A percentile compares a stretch with the other conserved stretches of the same genome.
phyloP scores from a whole-genome alignment of 2,797 vertebrate genomes.

The Gouania willdenowi region DNA sequence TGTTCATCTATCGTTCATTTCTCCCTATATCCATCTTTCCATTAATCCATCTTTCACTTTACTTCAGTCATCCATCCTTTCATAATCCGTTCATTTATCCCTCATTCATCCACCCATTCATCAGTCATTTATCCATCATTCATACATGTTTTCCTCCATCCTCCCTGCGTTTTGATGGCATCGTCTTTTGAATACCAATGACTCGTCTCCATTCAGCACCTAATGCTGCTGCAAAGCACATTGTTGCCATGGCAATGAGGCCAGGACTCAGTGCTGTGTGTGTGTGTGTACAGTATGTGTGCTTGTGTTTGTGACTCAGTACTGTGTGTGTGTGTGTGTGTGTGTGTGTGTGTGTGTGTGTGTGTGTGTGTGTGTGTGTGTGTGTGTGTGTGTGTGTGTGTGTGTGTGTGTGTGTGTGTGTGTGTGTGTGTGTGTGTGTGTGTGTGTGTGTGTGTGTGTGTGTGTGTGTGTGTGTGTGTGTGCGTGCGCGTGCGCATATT shows the following conservation, averaged over 20 bases:
- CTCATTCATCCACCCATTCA: background rate
- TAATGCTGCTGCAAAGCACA: conserved; percentile 47
- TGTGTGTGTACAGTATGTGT: background rate
- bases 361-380: conserved; percentile 5
- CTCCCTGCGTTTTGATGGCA: conserved; percentile 7
- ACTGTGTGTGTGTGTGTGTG: conserved; percentile 1
- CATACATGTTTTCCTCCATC: conserved; percentile 3
- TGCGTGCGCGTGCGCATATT: too few relatives aligned
- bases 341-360: conserved; percentile 3
- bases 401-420: background rate
- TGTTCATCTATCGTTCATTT: background rate
- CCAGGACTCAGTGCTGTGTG: conserved; percentile 18
- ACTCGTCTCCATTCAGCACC: conserved; percentile 26
- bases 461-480: background rate
- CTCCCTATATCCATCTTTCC: background rate
- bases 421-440: conserved; percentile 1
- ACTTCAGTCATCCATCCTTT: conserved; percentile 5
- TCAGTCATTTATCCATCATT: background rate
- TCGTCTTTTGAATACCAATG: conserved; percentile 48
- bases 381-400: conserved; percentile 2
- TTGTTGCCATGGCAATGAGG: conserved; percentile 54
- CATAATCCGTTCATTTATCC: background rate
- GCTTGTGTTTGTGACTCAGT: too few relatives aligned
- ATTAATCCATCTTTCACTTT: conserved; percentile 2
- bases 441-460: background rate